Evolutionary conservation across 2,797 vertebrate species (phyloP).

Genomic region (Propithecus perrieri): DNA sequence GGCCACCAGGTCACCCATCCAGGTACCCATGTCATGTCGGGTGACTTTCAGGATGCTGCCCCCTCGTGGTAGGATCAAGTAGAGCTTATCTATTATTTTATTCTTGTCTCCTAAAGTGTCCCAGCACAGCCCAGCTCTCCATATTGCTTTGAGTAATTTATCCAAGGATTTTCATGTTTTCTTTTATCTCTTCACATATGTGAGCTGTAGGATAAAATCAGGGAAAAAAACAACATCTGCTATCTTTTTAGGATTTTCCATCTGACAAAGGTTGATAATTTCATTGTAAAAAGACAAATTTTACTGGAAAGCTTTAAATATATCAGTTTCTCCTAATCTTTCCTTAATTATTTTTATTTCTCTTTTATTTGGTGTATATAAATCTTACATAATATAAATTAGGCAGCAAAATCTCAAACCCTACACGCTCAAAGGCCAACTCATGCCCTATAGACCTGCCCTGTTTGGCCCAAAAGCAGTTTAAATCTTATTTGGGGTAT

Average conservation of each 20-base stretch:
- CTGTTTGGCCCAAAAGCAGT: background rate
- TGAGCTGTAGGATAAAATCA: background rate
- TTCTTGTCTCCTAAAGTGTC: background rate
- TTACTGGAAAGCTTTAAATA: background rate
- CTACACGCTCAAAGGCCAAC: rapidly evolving
- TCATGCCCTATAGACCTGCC: rapidly evolving
- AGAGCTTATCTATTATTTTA: background rate
- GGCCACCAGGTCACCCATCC: rapidly evolving
- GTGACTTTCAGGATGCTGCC: background rate
- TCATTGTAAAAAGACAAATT: background rate
- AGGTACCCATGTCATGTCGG: background rate
- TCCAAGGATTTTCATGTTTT: background rate
- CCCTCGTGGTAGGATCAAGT: background rate
- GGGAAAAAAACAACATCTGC: background rate
- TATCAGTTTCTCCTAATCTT: background rate
- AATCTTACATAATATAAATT: background rate
- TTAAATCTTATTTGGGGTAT: background rate
- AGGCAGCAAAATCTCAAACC: background rate
- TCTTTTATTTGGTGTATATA: background rate
- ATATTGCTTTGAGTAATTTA: background rate
- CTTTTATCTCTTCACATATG: background rate
- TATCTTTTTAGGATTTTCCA: background rate
- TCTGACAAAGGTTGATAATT: background rate
- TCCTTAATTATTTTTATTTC: background rate
- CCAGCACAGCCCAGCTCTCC: background rate